Base-by-base conservation (phyloP, 2,113 vertebrate genomes). In the Callipepla squamata region DNA sequence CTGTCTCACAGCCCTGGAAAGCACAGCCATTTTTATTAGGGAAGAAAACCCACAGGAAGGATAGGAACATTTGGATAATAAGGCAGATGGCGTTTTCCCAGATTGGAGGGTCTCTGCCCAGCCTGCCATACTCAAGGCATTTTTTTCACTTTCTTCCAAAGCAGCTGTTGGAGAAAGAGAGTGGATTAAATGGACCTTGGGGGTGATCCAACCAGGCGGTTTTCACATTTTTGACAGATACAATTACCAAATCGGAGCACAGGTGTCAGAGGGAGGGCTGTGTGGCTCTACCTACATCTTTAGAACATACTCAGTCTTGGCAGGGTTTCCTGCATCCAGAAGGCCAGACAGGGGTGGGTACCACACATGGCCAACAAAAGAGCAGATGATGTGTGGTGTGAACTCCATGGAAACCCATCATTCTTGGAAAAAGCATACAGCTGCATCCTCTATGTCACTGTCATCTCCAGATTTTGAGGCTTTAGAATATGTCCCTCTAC, bases 401-500 rank as follows among this genome's bases (percentile, higher is more conserved):
- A 62, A 7, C 63, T 76, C 84, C 81, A 32, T 2, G 66, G 94
- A 66, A 74, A 85, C 68, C 23, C 2, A 0, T 13, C 62, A 51
- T 9, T 70, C 87, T 19, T 4, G 48, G 69, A 11, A 61, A 45
- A 74, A 57, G 28, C 9, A 0, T 72, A 36, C 86, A 92, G 69
- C 95, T 95, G 92, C 89, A 74, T 75, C 86, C 53, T 85, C 38
- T 66, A 0, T 65, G 80, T 22, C 80, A 34, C 85, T 13, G 13
- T 11, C 90, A 66, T 50, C 75, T 73, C 89, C 80, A 80, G 78
- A 87, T 90, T 66, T 51, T 75, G 79, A 82, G 87, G 40, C 90
- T 92, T 87, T 23, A 50, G 14, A 70, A 62, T 40, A 0, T 5
- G 67, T 42, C 57, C 83, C 68, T 90, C 58, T 44, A 0, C 58